These are phyloP conservation scores for Forbesichthys papilliferus DNA, from an alignment of 2,113 vertebrate genomes.

Conservation along the genomic window DNA sequence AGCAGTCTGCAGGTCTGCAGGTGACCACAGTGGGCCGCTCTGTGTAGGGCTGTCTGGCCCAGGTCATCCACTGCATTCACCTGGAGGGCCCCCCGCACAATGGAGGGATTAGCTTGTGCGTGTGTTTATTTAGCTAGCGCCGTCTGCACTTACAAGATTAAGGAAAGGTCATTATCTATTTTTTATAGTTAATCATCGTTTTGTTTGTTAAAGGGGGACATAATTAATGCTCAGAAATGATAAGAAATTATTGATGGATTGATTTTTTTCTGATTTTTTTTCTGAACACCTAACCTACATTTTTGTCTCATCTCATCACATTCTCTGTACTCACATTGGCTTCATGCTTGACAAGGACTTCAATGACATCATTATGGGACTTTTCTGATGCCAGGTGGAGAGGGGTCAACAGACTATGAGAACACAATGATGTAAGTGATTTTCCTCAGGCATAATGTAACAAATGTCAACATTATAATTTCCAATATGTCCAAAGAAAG, in stretches of 20 bases:
- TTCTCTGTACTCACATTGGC: constrained; percentile 80
- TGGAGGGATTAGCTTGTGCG: not conserved
- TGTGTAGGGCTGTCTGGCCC: constrained; percentile 87
- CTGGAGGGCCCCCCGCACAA: constrained; percentile 54
- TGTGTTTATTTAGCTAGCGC: too few relatives aligned
- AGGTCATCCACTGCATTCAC: constrained; percentile 90
- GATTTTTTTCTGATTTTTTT: too few relatives aligned
- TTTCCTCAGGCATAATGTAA: too few relatives aligned
- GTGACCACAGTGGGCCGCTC: constrained; percentile 85
- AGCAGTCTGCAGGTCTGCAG: constrained; percentile 89
- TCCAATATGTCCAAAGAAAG: not conserved
- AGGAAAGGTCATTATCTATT: too few relatives aligned
- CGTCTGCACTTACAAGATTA: too few relatives aligned
- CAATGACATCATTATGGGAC: constrained; percentile 89
- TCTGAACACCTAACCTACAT: not conserved
- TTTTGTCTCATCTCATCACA: not conserved
- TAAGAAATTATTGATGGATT: too few relatives aligned
- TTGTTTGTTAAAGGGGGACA: too few relatives aligned
- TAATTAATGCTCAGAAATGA: too few relatives aligned
- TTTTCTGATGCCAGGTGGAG: constrained; percentile 88
- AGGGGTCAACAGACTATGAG: constrained; percentile 74
- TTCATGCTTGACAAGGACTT: constrained; percentile 90
- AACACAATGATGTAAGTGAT: not conserved
- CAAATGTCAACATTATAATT: not conserved
- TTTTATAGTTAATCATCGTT: too few relatives aligned